A percentile compares a stretch with the other conserved stretches of the same genome.
These are phyloP conservation scores for Parnassius orleans DNA, from an alignment of 2,888 invertebrate genomes.

Conservation along the genomic window DNA sequence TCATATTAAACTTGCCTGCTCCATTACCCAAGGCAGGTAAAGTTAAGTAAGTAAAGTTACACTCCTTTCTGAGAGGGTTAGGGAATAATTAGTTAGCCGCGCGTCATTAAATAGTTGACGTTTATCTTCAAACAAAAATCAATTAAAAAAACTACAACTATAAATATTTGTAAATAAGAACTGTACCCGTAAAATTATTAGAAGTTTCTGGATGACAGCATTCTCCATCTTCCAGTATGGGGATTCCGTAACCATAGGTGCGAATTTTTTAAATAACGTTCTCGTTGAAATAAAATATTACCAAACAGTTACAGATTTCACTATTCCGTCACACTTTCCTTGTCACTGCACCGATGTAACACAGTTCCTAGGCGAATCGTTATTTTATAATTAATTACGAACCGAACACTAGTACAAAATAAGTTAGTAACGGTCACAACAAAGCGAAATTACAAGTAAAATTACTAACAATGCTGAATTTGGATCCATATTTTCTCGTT, in stretches of 20 bases:
- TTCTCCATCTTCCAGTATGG: constrained; percentile 49
- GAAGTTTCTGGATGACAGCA: constrained; percentile 47
- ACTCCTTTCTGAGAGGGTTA: no score
- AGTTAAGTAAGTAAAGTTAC: no score
- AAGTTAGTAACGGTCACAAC: neutral
- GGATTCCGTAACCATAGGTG: constrained; percentile 3
- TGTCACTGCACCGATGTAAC: constrained; percentile 33
- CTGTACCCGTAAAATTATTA: constrained; percentile 57
- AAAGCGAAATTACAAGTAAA: neutral
- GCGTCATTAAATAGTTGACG: no score
- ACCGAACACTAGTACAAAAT: neutral
- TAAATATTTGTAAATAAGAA: constrained; percentile 2
- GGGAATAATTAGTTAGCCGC: no score
- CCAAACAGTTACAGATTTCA: constrained; percentile 47
- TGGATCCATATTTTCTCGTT: no score
- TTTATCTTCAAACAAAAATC: no score
- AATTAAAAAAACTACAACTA: neutral
- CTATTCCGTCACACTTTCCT: constrained; percentile 64
- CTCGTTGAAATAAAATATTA: constrained; percentile 36
- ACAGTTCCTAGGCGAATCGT: constrained; percentile 35
- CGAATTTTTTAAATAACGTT: constrained; percentile 1
- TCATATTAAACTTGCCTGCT: no score
- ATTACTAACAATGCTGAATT: no score
- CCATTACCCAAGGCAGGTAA: no score
- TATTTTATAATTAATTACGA: neutral